Evolutionary conservation across 2,113 vertebrate species (phyloP).

Genomic region (Leucoraja erinaceus): DNA sequence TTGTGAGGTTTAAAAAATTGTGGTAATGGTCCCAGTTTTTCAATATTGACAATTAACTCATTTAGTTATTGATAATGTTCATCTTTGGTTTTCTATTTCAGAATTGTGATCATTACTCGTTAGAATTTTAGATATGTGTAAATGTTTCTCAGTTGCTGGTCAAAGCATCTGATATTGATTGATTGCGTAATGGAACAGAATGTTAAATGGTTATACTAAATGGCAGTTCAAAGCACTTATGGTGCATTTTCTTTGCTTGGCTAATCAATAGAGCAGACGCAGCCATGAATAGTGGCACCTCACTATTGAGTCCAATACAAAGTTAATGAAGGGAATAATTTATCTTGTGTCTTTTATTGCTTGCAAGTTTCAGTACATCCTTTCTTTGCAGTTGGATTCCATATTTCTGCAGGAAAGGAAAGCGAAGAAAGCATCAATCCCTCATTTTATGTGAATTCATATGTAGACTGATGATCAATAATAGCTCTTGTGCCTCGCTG

Average conservation of each 20-base stretch:
- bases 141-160: neutral
- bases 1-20: too few relatives aligned
- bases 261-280: slow-evolving; percentile 9
- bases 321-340: neutral
- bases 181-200: slow-evolving; percentile 17
- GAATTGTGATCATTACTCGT: neutral
- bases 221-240: slow-evolving; percentile 11
- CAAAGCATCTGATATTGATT: neutral
- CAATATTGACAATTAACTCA: too few relatives aligned
- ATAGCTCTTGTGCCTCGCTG: neutral
- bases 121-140: neutral
- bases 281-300: neutral
- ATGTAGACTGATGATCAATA: neutral
- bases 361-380: neutral
- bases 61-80: too few relatives aligned
- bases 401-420: neutral
- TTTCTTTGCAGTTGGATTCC: neutral
- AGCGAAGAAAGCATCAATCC: too few relatives aligned
- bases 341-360: neutral
- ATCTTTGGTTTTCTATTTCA: neutral
- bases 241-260: neutral
- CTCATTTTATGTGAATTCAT: neutral
- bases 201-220: neutral
- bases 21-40: too few relatives aligned
- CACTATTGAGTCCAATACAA: neutral